phyloP scores from a whole-genome alignment of 2,113 vertebrate species.

The Caranx ignobilis region DNA sequence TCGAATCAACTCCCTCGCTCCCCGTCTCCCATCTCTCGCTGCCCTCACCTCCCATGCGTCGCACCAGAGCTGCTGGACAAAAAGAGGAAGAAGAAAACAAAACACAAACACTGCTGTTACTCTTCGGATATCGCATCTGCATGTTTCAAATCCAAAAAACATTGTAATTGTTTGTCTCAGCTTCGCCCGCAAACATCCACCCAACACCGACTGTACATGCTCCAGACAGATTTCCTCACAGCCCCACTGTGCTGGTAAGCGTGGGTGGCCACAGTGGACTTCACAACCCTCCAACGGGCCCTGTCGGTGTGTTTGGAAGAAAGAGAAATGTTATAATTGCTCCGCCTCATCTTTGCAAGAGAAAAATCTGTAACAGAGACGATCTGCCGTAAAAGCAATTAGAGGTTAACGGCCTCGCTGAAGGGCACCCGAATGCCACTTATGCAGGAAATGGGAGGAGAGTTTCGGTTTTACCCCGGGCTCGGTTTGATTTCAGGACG shows the following conservation, averaged over 20 bases:
- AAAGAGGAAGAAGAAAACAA: no score
- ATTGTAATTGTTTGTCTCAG: no score
- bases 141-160: no score
- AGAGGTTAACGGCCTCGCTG: neutral
- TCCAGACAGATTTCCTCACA: neutral
- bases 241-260: neutral
- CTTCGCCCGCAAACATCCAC: neutral
- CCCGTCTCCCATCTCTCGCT: neutral
- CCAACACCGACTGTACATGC: slow-evolving; percentile 21
- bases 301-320: neutral
- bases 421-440: neutral
- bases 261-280: neutral
- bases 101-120: no score
- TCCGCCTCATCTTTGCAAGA: neutral
- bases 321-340: neutral
- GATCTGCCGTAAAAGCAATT: neutral
- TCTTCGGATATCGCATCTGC: no score
- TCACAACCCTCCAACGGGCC: neutral
- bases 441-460: neutral
- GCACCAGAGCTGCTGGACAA: no score
- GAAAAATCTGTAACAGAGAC: neutral
- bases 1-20: slow-evolving; percentile 9
- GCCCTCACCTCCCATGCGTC: neutral
- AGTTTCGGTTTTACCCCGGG: neutral
- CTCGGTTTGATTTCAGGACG: neutral